A percentile compares a stretch with the other conserved stretches of the same genome.
These are phyloP conservation scores for Girardinus metallicus DNA, from an alignment of 2,797 vertebrate species.

Conservation along the genomic window DNA sequence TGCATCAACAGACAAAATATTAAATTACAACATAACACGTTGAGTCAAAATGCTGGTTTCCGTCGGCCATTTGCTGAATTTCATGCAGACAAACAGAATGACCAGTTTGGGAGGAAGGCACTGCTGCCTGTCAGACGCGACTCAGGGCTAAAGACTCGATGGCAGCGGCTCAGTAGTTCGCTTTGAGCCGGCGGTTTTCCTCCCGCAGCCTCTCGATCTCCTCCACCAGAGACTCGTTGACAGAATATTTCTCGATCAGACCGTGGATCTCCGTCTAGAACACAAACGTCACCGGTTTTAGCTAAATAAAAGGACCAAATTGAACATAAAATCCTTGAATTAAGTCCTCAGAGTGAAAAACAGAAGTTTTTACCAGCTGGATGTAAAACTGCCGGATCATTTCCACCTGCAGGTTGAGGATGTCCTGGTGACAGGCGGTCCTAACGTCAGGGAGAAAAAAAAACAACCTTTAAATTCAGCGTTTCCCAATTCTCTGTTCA, in stretches of 20 bases:
- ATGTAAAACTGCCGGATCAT: slow-evolving; percentile 98
- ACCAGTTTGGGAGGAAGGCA: not conserved
- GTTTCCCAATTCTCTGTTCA: not conserved
- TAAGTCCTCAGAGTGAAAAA: not conserved
- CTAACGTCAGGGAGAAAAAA: slow-evolving; percentile 67
- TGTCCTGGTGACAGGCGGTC: slow-evolving; percentile 92
- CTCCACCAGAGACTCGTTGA: slow-evolving; percentile 92
- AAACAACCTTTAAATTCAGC: not conserved
- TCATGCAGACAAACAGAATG: not conserved
- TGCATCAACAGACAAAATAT: not conserved
- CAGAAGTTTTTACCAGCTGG: slow-evolving; percentile 85
- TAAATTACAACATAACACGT: slow-evolving; percentile 15
- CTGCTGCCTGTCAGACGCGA: not conserved
- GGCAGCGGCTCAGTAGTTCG: slow-evolving; percentile 87
- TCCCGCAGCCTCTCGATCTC: slow-evolving; percentile 94
- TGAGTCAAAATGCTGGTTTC: not conserved
- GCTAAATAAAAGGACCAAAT: not conserved
- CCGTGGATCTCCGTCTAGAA: slow-evolving; percentile 93
- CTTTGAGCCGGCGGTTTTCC: slow-evolving; percentile 90
- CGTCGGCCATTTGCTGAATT: not conserved
- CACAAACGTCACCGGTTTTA: not conserved
- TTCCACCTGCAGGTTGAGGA: slow-evolving; percentile 97
- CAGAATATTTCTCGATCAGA: slow-evolving; percentile 91
- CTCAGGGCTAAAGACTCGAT: not conserved
- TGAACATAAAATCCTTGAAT: not conserved